Percentiles rank a stretch among this genome's conserved stretches.
These are phyloP conservation scores for Cynaeus angustus DNA, from an alignment of 2,888 invertebrate genomes.

Conservation along the genomic window DNA sequence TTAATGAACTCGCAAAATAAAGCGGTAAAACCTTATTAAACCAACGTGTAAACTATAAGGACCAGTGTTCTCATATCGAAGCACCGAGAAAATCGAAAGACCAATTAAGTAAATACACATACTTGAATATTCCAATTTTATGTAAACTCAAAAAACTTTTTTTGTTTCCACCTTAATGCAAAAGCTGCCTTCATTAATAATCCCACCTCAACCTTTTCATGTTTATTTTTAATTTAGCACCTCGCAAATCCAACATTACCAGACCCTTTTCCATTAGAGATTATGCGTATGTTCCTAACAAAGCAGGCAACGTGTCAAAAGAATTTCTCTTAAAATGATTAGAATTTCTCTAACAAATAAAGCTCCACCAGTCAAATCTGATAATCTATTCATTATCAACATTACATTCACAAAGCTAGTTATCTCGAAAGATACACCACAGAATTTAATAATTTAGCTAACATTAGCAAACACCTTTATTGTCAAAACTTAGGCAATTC, in stretches of 20 bases:
- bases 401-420: background rate
- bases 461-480: conserved; percentile 8
- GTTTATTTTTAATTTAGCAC: background rate
- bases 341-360: background rate
- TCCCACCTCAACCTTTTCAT: conserved; percentile 1
- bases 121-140: too few relatives aligned
- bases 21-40: too few relatives aligned
- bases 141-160: too few relatives aligned
- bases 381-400: too few relatives aligned
- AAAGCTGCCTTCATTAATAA: too few relatives aligned
- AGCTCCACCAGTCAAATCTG: too few relatives aligned
- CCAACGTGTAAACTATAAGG: too few relatives aligned
- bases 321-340: conserved; percentile 19
- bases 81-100: too few relatives aligned
- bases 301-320: conserved; percentile 3
- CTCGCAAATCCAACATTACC: background rate
- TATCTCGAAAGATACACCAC: conserved; percentile 1
- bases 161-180: too few relatives aligned
- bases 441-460: conserved; percentile 1
- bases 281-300: conserved; percentile 2
- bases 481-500: background rate
- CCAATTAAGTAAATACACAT: too few relatives aligned
- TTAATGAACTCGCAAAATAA: too few relatives aligned
- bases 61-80: too few relatives aligned
- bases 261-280: conserved; percentile 18